Evolutionary conservation across 2,797 vertebrate genomes (phyloP).

Genomic region (Myioborus miniatus): DNA sequence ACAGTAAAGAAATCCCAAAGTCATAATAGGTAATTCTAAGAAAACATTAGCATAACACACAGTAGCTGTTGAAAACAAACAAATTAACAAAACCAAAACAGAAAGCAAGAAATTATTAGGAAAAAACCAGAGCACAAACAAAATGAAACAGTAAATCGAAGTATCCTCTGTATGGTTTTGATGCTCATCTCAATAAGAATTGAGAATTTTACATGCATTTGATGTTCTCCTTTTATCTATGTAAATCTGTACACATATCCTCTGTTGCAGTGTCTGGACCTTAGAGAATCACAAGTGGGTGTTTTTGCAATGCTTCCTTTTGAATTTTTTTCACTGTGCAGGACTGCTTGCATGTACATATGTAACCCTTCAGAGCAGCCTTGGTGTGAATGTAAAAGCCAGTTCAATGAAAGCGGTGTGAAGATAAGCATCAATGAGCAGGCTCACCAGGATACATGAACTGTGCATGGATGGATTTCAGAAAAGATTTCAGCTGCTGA

Average conservation of each 20-base stretch:
- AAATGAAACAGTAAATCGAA: background rate
- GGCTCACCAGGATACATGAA: conserved; percentile 44
- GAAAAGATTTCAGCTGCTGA: conserved; percentile 42
- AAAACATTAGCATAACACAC: background rate
- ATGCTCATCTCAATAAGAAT: background rate
- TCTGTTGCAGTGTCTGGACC: background rate
- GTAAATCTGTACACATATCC: background rate
- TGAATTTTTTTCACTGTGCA: background rate
- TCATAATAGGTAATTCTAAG: conserved; percentile 23
- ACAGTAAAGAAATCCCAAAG: conserved; percentile 20
- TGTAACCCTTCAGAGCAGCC: conserved; percentile 4
- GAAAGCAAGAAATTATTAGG: background rate
- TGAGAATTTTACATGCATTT: background rate
- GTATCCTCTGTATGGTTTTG: background rate
- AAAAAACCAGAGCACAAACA: background rate
- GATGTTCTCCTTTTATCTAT: background rate
- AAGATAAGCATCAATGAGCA: conserved; percentile 45
- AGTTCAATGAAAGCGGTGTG: background rate
- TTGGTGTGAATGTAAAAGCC: conserved; percentile 38
- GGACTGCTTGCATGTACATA: background rate
- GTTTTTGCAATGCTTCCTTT: background rate
- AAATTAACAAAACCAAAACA: background rate
- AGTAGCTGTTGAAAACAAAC: conserved; percentile 17
- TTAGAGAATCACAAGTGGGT: background rate
- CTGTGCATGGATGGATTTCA: conserved; percentile 29